A percentile compares a stretch with the other conserved stretches of the same genome.
phyloP scores from a whole-genome alignment of 2,797 vertebrate species.

The Spondyliosoma cantharus region DNA sequence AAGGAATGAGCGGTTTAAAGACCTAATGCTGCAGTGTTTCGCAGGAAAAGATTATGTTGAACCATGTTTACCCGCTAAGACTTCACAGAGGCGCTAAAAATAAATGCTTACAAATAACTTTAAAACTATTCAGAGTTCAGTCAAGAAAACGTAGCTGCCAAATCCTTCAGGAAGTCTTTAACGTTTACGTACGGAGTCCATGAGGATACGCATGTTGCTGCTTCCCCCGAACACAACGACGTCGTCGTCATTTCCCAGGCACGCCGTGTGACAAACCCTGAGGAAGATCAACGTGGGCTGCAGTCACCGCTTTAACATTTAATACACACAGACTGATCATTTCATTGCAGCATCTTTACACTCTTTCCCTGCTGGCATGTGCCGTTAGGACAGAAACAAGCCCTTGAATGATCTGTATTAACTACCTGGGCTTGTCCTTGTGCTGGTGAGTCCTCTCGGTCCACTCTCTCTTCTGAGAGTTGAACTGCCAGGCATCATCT shows the following conservation, averaged over 20 bases:
- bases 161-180: background rate
- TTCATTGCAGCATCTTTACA: too few relatives aligned
- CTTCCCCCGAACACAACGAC: constrained; percentile 95
- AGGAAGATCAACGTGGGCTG: background rate
- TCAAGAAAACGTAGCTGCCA: fast-evolving
- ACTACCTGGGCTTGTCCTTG: constrained; percentile 91
- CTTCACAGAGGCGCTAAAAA: constrained; percentile 1
- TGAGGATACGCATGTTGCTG: constrained; percentile 87
- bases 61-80: background rate
- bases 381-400: too few relatives aligned
- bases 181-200: constrained; percentile 88
- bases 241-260: constrained; percentile 89
- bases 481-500: constrained; percentile 95
- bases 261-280: constrained; percentile 94
- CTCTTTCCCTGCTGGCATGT: too few relatives aligned
- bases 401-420: too few relatives aligned
- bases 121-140: background rate
- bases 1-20: constrained; percentile 20
- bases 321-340: too few relatives aligned
- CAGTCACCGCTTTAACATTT: background rate
- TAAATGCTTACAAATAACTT: background rate
- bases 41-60: background rate
- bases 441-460: constrained; percentile 86
- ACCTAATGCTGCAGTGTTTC: background rate
- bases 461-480: constrained; percentile 87